Conservation (phyloP, 2,797 vertebrate species). For the Rhodeus uyekii region DNA sequence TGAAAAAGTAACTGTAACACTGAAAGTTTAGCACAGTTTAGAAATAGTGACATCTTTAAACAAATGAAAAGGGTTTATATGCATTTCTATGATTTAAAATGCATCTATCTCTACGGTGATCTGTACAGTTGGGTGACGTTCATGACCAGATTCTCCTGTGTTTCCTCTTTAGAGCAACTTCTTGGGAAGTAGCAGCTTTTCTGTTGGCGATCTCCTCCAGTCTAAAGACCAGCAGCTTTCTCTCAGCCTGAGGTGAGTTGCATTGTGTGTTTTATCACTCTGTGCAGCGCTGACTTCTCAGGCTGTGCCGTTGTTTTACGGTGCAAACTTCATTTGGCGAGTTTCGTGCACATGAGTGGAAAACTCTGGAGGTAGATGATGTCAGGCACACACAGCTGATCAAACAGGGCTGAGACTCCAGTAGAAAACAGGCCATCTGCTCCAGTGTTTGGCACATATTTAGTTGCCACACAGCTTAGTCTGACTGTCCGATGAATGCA, state of each 20-base stretch:
- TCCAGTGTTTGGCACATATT: constrained; percentile 17
- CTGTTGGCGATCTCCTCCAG: constrained; percentile 86
- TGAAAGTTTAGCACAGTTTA: too few species aligned
- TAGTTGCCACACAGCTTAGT: neutral
- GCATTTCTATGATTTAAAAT: too few species aligned
- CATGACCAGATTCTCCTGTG: neutral
- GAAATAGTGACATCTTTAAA: neutral
- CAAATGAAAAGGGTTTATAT: too few species aligned
- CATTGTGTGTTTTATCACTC: neutral
- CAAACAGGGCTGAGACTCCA: constrained; percentile 26
- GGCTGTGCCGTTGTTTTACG: neutral
- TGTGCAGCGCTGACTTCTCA: neutral
- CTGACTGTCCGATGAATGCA: neutral
- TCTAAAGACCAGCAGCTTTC: constrained; percentile 89
- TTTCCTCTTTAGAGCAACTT: constrained; percentile 82
- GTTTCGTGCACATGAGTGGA: neutral
- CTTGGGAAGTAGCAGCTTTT: constrained; percentile 90
- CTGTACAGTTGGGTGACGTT: neutral
- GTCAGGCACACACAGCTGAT: constrained; percentile 34
- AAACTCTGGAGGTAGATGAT: constrained; percentile 27
- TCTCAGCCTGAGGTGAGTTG: constrained; percentile 89
- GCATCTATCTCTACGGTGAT: too few species aligned
- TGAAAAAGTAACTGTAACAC: neutral
- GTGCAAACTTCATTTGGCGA: neutral
- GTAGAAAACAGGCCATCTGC: constrained; percentile 29